Evolutionary conservation across 1,140 invertebrate species (phyloP), one percentile per base, ranked within the genome.

Genomic region (Bombus cullumanus): DNA sequence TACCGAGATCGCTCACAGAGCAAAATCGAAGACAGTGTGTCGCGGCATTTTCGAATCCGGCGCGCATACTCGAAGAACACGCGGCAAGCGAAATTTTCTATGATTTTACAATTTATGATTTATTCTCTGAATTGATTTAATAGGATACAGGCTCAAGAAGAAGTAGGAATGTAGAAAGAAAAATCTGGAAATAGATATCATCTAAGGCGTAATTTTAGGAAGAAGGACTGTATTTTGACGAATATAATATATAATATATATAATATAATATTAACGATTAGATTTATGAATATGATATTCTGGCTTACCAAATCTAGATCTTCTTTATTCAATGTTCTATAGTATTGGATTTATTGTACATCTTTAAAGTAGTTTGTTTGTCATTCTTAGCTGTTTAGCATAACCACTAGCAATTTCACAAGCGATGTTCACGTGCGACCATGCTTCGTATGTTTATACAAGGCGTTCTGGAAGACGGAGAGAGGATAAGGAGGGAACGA

Each of bases 41-140:
- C 10, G 81, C 81, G 62, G 10, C 28, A 31, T 39, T 57, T 83
- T 83, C 82, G n/a, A 83, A 83, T 83, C 15, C 9, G 18, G 6
- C 47, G 74, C 74, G 34, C 28, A 0, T 9, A 10, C 10, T 31
- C 62, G 4, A 28, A n/a, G 15, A 47, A 66, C 22, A 31, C 39
- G 34, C 31, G 64, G n/a, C 12, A 18, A 47, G 47, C n/a, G 1
- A 43, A 18, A 53, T 37, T 37, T n/a, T 72, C 28, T 41, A 5
- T 15, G 37, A 71, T 5, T 43, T 18, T 6, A 12, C 18, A 43
- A 37, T 47, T 68, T 47, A 25, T 43, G 28, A 18, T 37, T 47
- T 39, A 43, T 31, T 39, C 28, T 28, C n/a, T 28, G 4, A 1
- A 1, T 10, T 37, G 1, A 64, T 25, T 8, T 22, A 25, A 34